Percentiles rank a stretch among this genome's conserved stretches.
Conservation (phyloP, 1,140 invertebrate species). For the Centruroides sculpturatus region DNA sequence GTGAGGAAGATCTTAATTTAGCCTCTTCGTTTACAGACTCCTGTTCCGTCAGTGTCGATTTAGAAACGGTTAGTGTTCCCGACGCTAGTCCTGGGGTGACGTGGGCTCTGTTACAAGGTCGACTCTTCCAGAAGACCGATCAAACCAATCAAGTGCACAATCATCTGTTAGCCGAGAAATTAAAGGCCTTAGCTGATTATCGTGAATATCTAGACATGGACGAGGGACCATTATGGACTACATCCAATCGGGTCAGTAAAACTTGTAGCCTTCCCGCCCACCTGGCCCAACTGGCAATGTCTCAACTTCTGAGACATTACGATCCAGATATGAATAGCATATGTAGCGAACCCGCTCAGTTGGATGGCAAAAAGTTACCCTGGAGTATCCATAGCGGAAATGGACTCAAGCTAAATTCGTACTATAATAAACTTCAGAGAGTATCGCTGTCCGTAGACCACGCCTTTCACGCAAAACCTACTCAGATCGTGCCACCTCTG, state of each 20-base stretch:
- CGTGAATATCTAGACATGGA: not conserved
- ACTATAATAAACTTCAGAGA: constrained; percentile 14
- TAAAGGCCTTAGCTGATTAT: not conserved
- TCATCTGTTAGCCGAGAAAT: no score
- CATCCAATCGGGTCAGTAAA: not conserved
- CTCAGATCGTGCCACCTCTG: constrained; percentile 12
- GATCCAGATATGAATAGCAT: constrained; percentile 8
- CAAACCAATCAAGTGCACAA: not conserved
- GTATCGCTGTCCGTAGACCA: constrained; percentile 11
- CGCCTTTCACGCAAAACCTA: constrained; percentile 11
- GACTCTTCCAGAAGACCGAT: not conserved
- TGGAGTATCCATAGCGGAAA: constrained; percentile 6
- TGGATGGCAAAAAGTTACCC: constrained; percentile 3
- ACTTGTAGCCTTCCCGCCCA: not conserved
- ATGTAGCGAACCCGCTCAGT: constrained; percentile 7
- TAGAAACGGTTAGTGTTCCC: constrained; percentile 10
- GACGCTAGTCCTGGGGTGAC: constrained; percentile 7
- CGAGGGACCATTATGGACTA: not conserved
- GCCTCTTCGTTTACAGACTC: constrained; percentile 58
- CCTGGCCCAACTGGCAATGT: not conserved
- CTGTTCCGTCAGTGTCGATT: constrained; percentile 1
- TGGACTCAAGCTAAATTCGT: constrained; percentile 12
- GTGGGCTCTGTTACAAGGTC: not conserved
- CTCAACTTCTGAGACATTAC: not conserved
- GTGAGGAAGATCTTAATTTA: constrained; percentile 75